These are phyloP conservation scores for Stramonita haemastoma DNA, from an alignment of 2,888 invertebrate genomes.

Conservation along the genomic window DNA sequence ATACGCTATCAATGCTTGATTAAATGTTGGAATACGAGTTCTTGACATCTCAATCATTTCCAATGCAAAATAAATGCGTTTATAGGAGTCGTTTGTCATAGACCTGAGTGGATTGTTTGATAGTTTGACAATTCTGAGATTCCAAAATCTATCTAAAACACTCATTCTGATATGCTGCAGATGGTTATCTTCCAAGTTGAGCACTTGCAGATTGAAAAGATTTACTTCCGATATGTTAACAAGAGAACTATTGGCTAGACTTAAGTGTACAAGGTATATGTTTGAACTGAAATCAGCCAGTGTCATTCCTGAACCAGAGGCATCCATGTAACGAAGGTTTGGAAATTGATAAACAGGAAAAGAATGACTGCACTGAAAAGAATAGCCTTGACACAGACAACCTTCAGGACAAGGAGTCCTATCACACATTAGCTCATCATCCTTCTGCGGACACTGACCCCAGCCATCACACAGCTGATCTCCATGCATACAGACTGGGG, in stretches of 20 bases:
- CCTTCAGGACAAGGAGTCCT: constrained; percentile 3
- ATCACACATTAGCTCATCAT: constrained; percentile 8
- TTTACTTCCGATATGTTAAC: not conserved
- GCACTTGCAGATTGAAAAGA: not conserved
- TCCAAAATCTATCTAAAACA: not conserved
- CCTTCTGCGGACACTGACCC: constrained; percentile 6
- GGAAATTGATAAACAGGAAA: not conserved
- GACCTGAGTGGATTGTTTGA: not conserved
- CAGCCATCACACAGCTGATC: constrained; percentile 1
- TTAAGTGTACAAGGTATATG: not conserved
- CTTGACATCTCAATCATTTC: not conserved
- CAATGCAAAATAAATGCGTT: not conserved
- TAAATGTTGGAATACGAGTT: not conserved
- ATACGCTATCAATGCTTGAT: not conserved
- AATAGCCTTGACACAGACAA: constrained; percentile 9
- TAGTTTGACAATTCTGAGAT: not conserved
- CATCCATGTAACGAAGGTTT: not conserved
- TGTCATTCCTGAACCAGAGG: not conserved
- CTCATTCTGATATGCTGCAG: not conserved
- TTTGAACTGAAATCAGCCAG: not conserved
- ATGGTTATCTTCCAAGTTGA: not conserved
- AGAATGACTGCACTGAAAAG: not conserved
- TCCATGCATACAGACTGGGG: not conserved
- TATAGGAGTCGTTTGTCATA: not conserved
- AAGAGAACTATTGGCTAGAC: not conserved